phyloP scores from a whole-genome alignment of 2,113 vertebrate genomes.

The Actenoides hombroni region DNA sequence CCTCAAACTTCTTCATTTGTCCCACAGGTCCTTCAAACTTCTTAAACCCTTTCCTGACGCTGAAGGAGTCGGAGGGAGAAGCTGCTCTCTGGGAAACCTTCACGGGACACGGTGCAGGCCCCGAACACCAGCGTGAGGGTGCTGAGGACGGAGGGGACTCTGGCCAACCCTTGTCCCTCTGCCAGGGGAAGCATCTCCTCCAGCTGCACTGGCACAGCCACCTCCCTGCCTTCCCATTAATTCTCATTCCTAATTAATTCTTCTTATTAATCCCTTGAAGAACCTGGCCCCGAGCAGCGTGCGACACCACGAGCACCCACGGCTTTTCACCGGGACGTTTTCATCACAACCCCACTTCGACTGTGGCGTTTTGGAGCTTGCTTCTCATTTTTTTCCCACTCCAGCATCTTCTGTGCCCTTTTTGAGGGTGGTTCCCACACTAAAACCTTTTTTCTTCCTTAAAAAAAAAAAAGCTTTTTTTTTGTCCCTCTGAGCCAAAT shows the following conservation, averaged over 20 bases:
- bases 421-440: background rate
- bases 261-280: background rate
- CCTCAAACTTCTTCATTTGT: background rate
- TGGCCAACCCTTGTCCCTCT: background rate
- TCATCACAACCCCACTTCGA: background rate
- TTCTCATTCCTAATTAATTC: background rate
- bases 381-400: background rate
- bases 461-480: background rate
- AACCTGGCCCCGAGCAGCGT: background rate
- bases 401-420: background rate
- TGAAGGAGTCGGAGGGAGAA: background rate
- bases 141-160: background rate
- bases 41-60: background rate
- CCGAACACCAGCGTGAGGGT: background rate
- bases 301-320: background rate
- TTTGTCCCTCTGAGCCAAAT: accelerated
- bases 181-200: background rate
- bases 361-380: accelerated
- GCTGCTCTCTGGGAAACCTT: background rate
- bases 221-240: background rate
- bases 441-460: background rate
- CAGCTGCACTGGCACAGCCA: background rate
- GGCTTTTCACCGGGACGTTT: background rate
- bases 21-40: background rate
- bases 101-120: background rate